These are phyloP conservation scores for Porites cylindrica DNA, from an alignment of 92 coral and sea anemone genomes.

Conservation along the genomic window DNA sequence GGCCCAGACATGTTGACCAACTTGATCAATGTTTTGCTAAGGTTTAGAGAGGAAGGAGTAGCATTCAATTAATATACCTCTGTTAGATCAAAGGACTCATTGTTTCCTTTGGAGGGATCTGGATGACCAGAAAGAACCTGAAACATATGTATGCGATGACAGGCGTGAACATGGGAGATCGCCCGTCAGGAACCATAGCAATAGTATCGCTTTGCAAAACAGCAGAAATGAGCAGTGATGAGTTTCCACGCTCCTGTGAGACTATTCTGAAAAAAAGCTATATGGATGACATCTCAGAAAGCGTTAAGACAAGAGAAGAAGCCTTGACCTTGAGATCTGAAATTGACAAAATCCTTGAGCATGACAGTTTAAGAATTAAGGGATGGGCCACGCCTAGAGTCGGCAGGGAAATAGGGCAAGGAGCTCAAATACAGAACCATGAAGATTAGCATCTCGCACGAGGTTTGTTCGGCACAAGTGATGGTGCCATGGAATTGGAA, in stretches of 20 bases:
- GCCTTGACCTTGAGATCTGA: not conserved
- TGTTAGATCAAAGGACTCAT: slow-evolving; percentile 44
- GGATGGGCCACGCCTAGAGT: slow-evolving; percentile 12
- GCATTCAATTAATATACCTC: too few species aligned
- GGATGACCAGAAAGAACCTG: slow-evolving; percentile 54
- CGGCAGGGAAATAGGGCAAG: not conserved
- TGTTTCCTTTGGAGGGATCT: slow-evolving; percentile 72
- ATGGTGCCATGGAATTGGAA: not conserved
- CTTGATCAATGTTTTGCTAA: too few species aligned
- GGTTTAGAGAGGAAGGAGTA: not conserved
- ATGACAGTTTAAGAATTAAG: slow-evolving; percentile 4
- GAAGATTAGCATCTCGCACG: slow-evolving; percentile 2
- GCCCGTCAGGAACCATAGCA: slow-evolving; percentile 3
- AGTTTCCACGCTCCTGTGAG: not conserved
- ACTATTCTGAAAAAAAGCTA: slow-evolving; percentile 8
- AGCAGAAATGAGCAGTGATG: not conserved
- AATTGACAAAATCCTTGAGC: slow-evolving; percentile 3
- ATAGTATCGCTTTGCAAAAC: not conserved
- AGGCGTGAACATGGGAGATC: slow-evolving; percentile 16
- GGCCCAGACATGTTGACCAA: not conserved
- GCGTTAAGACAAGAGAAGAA: slow-evolving; percentile 1
- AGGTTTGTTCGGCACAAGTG: not conserved
- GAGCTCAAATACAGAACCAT: not conserved
- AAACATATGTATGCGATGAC: slow-evolving; percentile 16
- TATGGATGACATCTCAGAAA: slow-evolving; percentile 6